These are phyloP conservation scores for Caenorhabditis uteleia DNA, from an alignment of 2,888 invertebrate species.

Conservation along the genomic window DNA sequence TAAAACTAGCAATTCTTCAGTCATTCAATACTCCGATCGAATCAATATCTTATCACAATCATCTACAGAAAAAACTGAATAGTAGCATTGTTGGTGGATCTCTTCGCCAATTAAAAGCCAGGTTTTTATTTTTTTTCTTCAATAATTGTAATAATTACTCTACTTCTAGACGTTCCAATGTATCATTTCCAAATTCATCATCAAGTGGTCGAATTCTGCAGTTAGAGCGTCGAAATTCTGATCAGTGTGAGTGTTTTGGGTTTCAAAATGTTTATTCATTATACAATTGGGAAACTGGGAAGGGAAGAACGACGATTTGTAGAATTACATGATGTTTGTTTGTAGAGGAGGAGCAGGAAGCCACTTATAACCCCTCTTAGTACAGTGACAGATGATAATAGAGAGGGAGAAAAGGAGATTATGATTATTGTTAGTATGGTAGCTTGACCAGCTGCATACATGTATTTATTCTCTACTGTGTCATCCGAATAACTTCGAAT, in stretches of 20 bases:
- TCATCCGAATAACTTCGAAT: background rate
- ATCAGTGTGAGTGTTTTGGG: slow-evolving; percentile 7
- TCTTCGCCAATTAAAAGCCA: slow-evolving; percentile 10
- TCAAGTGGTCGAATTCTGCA: slow-evolving; percentile 5
- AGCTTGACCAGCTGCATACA: too few species aligned
- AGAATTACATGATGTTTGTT: slow-evolving; percentile 24
- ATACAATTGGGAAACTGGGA: background rate
- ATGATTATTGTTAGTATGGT: too few species aligned
- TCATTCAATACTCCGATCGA: background rate
- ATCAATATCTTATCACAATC: slow-evolving; percentile 6
- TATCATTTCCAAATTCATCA: too few species aligned
- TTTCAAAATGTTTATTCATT: background rate
- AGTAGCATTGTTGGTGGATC: slow-evolving; percentile 18
- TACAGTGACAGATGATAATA: slow-evolving; percentile 32
- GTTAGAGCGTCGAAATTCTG: slow-evolving; percentile 6
- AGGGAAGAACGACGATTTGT: background rate
- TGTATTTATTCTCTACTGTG: background rate
- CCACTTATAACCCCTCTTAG: slow-evolving; percentile 17
- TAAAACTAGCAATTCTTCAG: too few species aligned
- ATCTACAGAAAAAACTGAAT: slow-evolving; percentile 4
- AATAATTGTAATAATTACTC: background rate
- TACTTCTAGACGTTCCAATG: slow-evolving; percentile 13
- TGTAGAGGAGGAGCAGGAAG: slow-evolving; percentile 6
- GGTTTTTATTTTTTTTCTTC: slow-evolving; percentile 3
- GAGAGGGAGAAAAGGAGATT: too few species aligned